Conservation (phyloP, 2,888 invertebrate species). For the Willowsia nigromaculata region DNA sequence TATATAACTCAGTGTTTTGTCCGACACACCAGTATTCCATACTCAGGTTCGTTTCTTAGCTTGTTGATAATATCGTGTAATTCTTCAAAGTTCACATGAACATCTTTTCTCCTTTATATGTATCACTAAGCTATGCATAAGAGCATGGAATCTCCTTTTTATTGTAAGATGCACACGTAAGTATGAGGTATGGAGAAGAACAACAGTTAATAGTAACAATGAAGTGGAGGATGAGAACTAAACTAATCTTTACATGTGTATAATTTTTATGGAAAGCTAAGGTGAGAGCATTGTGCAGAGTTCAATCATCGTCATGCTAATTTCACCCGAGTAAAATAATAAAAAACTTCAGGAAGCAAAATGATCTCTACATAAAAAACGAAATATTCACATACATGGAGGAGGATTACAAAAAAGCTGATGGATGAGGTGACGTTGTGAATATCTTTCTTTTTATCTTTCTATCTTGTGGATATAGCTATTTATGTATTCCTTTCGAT, state of each 20-base stretch:
- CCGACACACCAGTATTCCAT: too few species aligned
- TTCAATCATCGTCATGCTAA: constrained; percentile 72
- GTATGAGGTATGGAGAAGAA: constrained; percentile 22
- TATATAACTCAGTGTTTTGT: too few species aligned
- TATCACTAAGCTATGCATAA: neutral
- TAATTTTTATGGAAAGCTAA: neutral
- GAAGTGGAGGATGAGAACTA: neutral
- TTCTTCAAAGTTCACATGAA: constrained; percentile 23
- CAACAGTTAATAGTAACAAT: neutral
- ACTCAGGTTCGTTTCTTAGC: constrained; percentile 39
- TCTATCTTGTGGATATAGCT: neutral
- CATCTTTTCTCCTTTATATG: neutral
- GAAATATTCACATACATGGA: too few species aligned
- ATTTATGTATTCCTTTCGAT: neutral
- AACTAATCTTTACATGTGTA: neutral
- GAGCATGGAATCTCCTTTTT: neutral
- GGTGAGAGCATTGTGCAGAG: constrained; percentile 44
- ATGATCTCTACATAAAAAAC: too few species aligned
- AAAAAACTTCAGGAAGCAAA: constrained; percentile 67
- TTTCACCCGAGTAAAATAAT: constrained; percentile 57
- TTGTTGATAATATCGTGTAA: constrained; percentile 20
- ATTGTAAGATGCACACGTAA: too few species aligned
- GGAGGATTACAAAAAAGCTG: too few species aligned
- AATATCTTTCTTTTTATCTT: neutral
- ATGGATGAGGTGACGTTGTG: neutral